Evolutionary conservation across 2,797 vertebrate species (phyloP).

Genomic region (Periparus ater): DNA sequence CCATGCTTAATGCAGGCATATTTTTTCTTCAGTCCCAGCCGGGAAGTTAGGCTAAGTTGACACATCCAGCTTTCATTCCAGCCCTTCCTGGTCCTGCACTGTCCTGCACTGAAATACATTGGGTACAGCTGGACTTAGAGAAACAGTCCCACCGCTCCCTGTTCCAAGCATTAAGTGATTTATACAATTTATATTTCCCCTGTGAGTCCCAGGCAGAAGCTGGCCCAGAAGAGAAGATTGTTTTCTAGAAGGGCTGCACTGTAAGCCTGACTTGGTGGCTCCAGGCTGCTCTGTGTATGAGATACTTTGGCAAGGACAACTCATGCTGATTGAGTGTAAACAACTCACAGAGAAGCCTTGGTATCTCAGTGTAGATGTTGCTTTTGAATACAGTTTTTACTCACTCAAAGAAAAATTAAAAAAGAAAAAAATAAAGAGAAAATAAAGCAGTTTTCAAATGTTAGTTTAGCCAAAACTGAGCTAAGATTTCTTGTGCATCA

Average conservation of each 20-base stretch:
- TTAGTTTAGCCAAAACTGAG: not conserved
- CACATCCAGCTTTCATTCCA: not conserved
- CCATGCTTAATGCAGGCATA: not conserved
- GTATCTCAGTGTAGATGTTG: not conserved
- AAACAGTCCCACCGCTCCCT: not conserved
- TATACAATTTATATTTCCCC: not conserved
- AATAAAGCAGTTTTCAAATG: not conserved
- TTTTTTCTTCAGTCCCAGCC: not conserved
- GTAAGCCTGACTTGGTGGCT: not conserved
- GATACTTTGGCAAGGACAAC: not conserved
- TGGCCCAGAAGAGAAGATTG: not conserved
- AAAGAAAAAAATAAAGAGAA: too few species aligned
- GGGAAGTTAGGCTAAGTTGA: not conserved
- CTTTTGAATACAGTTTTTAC: not conserved
- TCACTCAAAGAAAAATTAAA: not conserved
- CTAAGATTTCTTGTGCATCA: not conserved
- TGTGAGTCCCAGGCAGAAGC: not conserved
- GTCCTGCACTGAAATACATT: not conserved
- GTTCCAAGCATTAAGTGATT: not conserved
- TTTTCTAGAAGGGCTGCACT: not conserved
- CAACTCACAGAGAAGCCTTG: not conserved
- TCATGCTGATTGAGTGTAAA: not conserved
- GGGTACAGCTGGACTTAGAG: not conserved
- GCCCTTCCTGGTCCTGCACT: not conserved
- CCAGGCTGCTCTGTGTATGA: not conserved